Conservation (phyloP, 2,888 invertebrate genomes). For the Acrobasis consociella region DNA sequence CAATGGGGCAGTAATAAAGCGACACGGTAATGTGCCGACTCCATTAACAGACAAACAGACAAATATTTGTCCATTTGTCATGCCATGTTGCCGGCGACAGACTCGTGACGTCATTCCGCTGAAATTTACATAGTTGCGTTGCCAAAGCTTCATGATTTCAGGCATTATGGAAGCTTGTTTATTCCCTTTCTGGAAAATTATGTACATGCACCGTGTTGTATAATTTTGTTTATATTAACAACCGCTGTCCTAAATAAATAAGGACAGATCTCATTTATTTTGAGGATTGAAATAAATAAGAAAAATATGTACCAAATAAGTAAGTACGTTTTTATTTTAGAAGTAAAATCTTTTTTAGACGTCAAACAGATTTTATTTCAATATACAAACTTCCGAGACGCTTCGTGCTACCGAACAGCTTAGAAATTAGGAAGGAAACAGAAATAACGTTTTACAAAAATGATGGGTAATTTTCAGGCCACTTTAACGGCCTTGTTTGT, state of each 20-base stretch:
- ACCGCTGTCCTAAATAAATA: conserved; percentile 19
- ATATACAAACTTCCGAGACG: not conserved
- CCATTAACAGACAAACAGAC: conserved; percentile 66
- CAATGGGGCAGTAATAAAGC: conserved; percentile 45
- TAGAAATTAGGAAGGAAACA: too few species aligned
- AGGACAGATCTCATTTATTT: conserved; percentile 9
- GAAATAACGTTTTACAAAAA: too few species aligned
- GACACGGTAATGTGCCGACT: conserved; percentile 53
- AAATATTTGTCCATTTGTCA: conserved; percentile 67
- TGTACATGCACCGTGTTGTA: conserved; percentile 4
- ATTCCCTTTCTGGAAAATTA: conserved; percentile 19
- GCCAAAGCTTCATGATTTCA: conserved; percentile 18
- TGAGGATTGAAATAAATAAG: not conserved
- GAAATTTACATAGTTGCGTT: conserved; percentile 29
- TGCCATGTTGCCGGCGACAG: conserved; percentile 33
- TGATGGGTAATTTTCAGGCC: too few species aligned
- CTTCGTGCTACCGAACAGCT: not conserved
- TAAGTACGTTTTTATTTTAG: not conserved
- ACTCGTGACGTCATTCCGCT: conserved; percentile 35
- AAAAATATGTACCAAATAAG: not conserved
- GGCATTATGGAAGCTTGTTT: conserved; percentile 3
- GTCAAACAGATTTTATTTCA: not conserved
- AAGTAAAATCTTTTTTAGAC: not conserved
- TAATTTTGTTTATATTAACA: conserved; percentile 6
- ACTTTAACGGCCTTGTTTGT: too few species aligned